Base-by-base conservation (phyloP, 1,140 invertebrate genomes). In the Fragariocoptes setiger region DNA sequence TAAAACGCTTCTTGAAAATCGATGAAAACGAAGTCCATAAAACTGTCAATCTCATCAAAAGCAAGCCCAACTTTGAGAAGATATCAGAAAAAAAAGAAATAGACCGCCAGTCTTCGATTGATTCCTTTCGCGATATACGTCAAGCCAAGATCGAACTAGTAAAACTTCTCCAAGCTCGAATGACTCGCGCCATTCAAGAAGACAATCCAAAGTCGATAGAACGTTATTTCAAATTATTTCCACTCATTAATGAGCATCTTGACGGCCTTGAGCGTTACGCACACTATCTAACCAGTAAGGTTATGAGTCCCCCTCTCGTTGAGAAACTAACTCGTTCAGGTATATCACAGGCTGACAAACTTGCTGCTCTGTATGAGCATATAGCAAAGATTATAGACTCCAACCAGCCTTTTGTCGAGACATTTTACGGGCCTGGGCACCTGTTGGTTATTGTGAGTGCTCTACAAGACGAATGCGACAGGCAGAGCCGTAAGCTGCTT, bases 161-260 rank as follows among this genome's bases (percentile, higher is more conserved):
- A 31, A 8, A 31, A 8, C n/a, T 31, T 8, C n/a, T 8, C n/a
- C 8, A n/a, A 31, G 25, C n/a, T 31, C 8, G n/a, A 8, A 8
- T 31, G n/a, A 8, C 25, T 31, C 25, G n/a, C 8, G 25, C 25
- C n/a, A 31, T 31, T 0, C 68, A 70, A 42, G 68, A 68, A 37
- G 74, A 82, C 53, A 86, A 97, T 61, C 64, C 76, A 17, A 76
- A 76, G 3, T 78, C 78, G 2, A 75, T 94, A 15, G 86, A 95
- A 53, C 57, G 86, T 46, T 86, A 94, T 57, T 97, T 97, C 54
- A 97, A 95, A 60, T 74, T 97, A 51, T 97, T 95, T 59, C 90
- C 90, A 2, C 62, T 95, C 18, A 62, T 97, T 3, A 80, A 79
- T 35, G 74, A 83, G 59, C 76, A 92, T 46, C 67, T 76, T 36